Conservation (phyloP, 92 coral and sea anemone genomes). For the Plumapathes pennacea region DNA sequence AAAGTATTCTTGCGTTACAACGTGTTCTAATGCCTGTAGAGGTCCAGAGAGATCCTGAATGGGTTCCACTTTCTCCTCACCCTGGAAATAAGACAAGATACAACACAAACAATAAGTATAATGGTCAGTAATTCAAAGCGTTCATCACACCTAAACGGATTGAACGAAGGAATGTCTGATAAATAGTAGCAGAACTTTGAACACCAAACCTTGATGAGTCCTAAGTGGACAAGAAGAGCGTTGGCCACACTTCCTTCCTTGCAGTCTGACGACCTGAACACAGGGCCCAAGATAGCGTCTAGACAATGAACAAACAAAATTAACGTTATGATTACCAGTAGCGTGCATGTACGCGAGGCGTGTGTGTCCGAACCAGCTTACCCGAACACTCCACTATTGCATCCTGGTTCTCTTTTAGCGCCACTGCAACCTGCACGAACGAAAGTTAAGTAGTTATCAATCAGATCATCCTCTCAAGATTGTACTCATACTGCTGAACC, state of each 20-base stretch:
- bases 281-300: constrained; percentile 86
- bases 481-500: no score
- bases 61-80: constrained; percentile 87
- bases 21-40: constrained; percentile 71
- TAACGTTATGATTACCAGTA: constrained; percentile 12
- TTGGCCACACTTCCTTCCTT: constrained; percentile 75
- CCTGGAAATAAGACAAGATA: constrained; percentile 34
- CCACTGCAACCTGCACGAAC: constrained; percentile 49
- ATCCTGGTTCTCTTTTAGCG: constrained; percentile 44
- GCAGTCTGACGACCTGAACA: constrained; percentile 41
- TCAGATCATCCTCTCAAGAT: no score
- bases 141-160: neutral
- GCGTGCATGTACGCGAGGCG: constrained; percentile 8
- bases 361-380: constrained; percentile 2
- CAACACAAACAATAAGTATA: neutral
- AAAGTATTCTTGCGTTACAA: constrained; percentile 83
- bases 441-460: no score
- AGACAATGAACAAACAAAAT: neutral
- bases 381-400: constrained; percentile 74
- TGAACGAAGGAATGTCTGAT: neutral
- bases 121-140: neutral
- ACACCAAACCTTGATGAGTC: constrained; percentile 86
- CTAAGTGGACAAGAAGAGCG: constrained; percentile 74
- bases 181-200: neutral
- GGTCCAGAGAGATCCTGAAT: constrained; percentile 79